phyloP scores from a whole-genome alignment of 35 echinoderm and acorn worm genomes.

The Holothuria glaberrima region DNA sequence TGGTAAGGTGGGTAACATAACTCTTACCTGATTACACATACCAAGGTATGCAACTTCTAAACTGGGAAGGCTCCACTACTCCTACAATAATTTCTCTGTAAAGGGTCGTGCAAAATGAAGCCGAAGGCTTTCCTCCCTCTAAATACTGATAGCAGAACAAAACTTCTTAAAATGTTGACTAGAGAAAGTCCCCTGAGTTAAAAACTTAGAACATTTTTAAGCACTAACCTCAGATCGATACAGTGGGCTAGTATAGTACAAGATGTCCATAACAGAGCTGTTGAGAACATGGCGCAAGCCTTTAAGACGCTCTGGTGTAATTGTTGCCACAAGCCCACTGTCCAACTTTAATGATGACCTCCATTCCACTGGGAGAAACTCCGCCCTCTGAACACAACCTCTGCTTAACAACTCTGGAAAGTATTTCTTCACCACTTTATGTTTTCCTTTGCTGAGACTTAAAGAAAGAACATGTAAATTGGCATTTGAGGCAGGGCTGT shows the following conservation, averaged over 20 bases:
- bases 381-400: conserved; percentile 75
- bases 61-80: no score
- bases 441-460: conserved; percentile 80
- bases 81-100: no score
- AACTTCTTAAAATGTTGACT: no score
- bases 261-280: conserved; percentile 91
- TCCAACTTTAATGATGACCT: conserved; percentile 81
- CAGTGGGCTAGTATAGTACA: conserved; percentile 96
- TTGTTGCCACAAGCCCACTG: conserved; percentile 66
- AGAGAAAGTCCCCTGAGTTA: no score
- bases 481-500: no score
- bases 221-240: conserved; percentile 92
- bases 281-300: conserved; percentile 83
- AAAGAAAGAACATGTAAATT: conserved; percentile 7
- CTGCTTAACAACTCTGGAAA: conserved; percentile 72
- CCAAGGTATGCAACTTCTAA: no score
- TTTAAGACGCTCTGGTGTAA: conserved; percentile 89
- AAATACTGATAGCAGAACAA: no score
- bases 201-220: neutral
- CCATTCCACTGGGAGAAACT: conserved; percentile 98
- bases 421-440: conserved; percentile 80
- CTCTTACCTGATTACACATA: no score
- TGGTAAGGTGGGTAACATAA: no score
- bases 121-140: no score
- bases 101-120: neutral